Evolutionary conservation across 2,113 vertebrate species (phyloP), one percentile per base, ranked within the genome.

Genomic region (Haemorhous mexicanus): DNA sequence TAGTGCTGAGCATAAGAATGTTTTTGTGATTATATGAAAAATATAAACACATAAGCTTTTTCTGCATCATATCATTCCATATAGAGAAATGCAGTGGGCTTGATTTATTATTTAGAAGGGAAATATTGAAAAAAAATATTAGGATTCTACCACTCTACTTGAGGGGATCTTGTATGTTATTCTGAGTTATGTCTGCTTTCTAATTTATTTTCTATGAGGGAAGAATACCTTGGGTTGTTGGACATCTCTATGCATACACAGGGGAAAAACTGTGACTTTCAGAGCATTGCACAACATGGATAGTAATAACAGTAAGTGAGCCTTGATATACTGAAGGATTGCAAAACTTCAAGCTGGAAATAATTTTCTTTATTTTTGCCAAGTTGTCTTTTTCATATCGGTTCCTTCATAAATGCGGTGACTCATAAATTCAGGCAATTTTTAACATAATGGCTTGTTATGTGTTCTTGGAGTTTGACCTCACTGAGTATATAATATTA

Each of bases 301-400:
- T 96, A 94, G 94, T 96, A 96, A 96, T 97, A 97, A 97, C 94
- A 96, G 92, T 89, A 95, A 96, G 94, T 93, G 94, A 95, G 86
- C 92, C 49, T 94, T 93, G 90, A 86, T 94, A 86, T 92, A 90
- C 91, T 64, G 78, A 90, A 95, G 52, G 70, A 93, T 96, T 93
- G 83, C 94, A 95, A 81, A 97, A 82, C 76, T 72, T 95, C 92
- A 81, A 64, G 77, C 88, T 93, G 63, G 83, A 95, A 91, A 93
- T 95, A 19, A 85, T 86, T 84, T 89, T 84, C 93, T 89, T 76
- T 87, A 82, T 84, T 95, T 96, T 92, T 94, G 90, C 93, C 96
- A 97, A 95, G 67, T 92, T 95, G 80, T 92, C 93, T 96, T 96
- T 97, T 94, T 95, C 92, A 84, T 79, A 94, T 94, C 46, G 19